phyloP scores from a whole-genome alignment of 2,797 vertebrate genomes.

The Rhinichthys osculus region DNA sequence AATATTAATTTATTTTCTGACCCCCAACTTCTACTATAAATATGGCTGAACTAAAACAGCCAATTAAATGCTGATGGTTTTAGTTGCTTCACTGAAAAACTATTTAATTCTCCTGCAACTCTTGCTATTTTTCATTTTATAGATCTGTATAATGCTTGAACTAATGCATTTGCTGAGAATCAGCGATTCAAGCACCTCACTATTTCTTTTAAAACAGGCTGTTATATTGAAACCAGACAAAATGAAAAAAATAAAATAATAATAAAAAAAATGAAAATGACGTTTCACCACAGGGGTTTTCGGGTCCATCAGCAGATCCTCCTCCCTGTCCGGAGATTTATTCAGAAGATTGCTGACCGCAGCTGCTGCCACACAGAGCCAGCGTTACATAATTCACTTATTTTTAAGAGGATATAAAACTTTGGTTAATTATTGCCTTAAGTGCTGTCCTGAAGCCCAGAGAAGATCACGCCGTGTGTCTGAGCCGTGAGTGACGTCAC shows the following conservation, averaged over 20 bases:
- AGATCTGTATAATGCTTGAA: too few relatives aligned
- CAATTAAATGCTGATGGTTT: neutral
- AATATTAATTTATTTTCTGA: too few relatives aligned
- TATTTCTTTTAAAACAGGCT: neutral
- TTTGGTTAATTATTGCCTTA: conserved; percentile 82
- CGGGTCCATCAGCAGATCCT: conserved; percentile 57
- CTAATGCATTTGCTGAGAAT: neutral
- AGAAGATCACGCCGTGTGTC: conserved; percentile 75
- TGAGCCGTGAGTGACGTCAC: conserved; percentile 75
- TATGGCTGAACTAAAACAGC: neutral
- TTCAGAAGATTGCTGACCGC: conserved; percentile 74
- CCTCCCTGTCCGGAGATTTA: conserved; percentile 71
- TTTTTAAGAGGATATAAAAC: conserved; percentile 80
- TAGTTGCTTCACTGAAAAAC: neutral
- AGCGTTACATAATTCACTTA: conserved; percentile 79
- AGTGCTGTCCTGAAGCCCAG: conserved; percentile 79
- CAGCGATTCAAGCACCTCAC: neutral
- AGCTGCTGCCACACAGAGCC: conserved; percentile 73
- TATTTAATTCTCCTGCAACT: neutral
- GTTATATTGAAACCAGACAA: neutral
- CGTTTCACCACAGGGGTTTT: too few relatives aligned
- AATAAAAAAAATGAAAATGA: neutral
- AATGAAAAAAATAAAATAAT: too few relatives aligned
- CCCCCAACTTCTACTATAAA: neutral
- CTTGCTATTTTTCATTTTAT: neutral